A percentile compares a stretch with the other conserved stretches of the same genome.
Evolutionary conservation across 2,888 invertebrate species (phyloP).

Genomic region (Nomada fabriciana): DNA sequence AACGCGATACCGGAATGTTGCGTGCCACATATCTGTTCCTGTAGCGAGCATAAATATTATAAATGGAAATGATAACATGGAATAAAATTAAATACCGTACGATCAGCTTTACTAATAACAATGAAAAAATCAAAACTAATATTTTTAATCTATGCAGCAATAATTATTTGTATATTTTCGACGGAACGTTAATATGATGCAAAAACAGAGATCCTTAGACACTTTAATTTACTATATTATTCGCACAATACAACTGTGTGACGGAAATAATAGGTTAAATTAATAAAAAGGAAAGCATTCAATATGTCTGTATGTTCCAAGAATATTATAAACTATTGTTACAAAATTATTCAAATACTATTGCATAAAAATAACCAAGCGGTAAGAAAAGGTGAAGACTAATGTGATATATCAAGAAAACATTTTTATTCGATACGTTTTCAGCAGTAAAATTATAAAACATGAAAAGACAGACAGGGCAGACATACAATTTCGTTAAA

Average conservation of each 20-base stretch:
- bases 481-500: not conserved
- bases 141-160: not conserved
- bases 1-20: slow-evolving; percentile 4
- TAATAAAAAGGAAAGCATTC: too few species aligned
- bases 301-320: too few species aligned
- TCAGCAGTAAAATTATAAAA: not conserved
- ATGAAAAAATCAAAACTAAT: not conserved
- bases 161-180: not conserved
- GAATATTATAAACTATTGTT: too few species aligned
- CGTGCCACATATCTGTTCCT: not conserved
- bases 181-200: not conserved
- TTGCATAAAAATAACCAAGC: too few species aligned
- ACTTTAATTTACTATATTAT: too few species aligned
- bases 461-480: not conserved
- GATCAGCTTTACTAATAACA: not conserved
- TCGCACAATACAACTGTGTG: too few species aligned
- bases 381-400: too few species aligned
- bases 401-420: too few species aligned
- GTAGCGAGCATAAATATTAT: not conserved
- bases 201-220: not conserved
- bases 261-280: too few species aligned
- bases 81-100: not conserved
- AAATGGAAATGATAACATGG: not conserved
- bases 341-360: too few species aligned
- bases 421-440: too few species aligned